These are phyloP conservation scores for Aricia artaxerxes DNA, from an alignment of 2,888 invertebrate species.

Conservation along the genomic window DNA sequence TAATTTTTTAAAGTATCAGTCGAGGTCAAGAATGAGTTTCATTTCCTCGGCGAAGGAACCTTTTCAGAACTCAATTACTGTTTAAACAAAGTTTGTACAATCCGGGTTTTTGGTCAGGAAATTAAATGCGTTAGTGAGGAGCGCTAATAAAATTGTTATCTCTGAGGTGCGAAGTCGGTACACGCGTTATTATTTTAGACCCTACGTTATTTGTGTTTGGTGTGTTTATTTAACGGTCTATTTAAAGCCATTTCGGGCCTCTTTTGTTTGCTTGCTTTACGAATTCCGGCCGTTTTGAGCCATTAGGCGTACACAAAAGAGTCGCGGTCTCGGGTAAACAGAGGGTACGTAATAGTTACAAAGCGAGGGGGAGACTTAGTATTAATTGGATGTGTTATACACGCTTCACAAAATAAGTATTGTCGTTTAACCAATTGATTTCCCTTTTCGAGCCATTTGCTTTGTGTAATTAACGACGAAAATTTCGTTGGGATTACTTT, in stretches of 20 bases:
- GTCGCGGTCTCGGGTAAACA: conserved; percentile 66
- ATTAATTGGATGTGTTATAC: conserved; percentile 75
- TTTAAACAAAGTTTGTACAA: conserved; percentile 74
- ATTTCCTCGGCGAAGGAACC: conserved; percentile 71
- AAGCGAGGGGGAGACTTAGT: conserved; percentile 65
- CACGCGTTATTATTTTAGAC: conserved; percentile 53
- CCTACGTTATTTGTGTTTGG: conserved; percentile 57
- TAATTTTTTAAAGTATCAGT: conserved; percentile 51
- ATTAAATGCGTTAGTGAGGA: conserved; percentile 72
- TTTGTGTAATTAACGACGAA: conserved; percentile 35
- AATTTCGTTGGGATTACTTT: not conserved
- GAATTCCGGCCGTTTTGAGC: conserved; percentile 77
- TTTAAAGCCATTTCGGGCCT: conserved; percentile 69
- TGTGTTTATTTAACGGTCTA: conserved; percentile 50
- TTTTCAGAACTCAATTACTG: conserved; percentile 74
- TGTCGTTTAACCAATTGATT: conserved; percentile 44
- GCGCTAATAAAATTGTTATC: conserved; percentile 67
- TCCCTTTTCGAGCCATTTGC: conserved; percentile 34
- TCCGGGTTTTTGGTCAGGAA: conserved; percentile 71
- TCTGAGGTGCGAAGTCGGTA: conserved; percentile 57
- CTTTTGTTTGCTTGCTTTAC: conserved; percentile 63
- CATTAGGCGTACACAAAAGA: conserved; percentile 79
- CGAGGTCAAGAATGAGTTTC: conserved; percentile 56
- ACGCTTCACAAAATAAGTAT: conserved; percentile 71
- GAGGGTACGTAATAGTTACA: conserved; percentile 72